Percentiles rank a stretch among this genome's conserved stretches.
Evolutionary conservation across 2,797 vertebrate species (phyloP).

Genomic region (Octomys mimax): DNA sequence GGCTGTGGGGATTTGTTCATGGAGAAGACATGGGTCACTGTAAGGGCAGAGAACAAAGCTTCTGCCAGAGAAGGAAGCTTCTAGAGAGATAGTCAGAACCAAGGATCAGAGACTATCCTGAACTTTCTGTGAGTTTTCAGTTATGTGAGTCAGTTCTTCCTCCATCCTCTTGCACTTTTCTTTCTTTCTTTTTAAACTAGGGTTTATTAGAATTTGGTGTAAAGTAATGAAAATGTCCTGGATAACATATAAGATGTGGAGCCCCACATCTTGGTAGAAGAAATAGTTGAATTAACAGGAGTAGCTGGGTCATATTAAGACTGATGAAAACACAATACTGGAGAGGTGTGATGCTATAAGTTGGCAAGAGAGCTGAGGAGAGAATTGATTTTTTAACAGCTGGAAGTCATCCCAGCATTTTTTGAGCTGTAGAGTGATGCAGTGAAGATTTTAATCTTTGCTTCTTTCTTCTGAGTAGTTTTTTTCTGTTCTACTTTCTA

Average conservation of each 20-base stretch:
- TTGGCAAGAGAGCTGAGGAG: constrained; percentile 36
- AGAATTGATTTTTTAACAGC: background rate
- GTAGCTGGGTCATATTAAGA: background rate
- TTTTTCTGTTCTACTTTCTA: constrained; percentile 13
- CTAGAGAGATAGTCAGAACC: background rate
- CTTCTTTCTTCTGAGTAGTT: background rate
- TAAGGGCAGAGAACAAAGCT: background rate
- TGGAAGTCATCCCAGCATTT: constrained; percentile 7
- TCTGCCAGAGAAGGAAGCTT: background rate
- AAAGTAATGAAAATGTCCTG: constrained; percentile 25
- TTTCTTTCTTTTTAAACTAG: background rate
- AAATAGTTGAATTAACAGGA: constrained; percentile 47
- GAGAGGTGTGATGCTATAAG: background rate
- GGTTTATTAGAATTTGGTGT: constrained; percentile 31
- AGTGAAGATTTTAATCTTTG: constrained; percentile 45
- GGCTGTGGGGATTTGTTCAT: background rate
- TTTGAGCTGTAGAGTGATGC: background rate
- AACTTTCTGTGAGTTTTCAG: constrained; percentile 32
- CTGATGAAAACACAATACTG: constrained; percentile 35
- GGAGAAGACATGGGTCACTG: background rate
- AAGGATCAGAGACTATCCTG: background rate
- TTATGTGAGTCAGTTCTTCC: background rate
- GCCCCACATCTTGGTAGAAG: background rate
- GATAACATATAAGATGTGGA: background rate
- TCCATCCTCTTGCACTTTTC: background rate